Conservation (phyloP, 2,797 vertebrate genomes). For the Pelodytes ibericus region DNA sequence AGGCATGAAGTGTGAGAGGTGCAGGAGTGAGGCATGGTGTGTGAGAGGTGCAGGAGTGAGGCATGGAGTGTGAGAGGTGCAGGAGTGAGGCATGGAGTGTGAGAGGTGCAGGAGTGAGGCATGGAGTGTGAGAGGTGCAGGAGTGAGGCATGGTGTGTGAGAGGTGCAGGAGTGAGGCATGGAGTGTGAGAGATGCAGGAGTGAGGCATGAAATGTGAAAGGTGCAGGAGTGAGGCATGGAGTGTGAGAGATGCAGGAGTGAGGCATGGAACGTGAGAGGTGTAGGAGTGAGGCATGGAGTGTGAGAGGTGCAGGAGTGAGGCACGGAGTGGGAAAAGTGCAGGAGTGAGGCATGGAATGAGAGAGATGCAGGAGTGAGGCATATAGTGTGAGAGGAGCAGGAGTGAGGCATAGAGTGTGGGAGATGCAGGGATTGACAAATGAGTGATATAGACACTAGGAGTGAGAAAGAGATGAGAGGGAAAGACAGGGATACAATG, state of each 20-base stretch:
- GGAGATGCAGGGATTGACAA: not conserved
- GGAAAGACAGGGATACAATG: not conserved
- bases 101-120: too few species aligned
- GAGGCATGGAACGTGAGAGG: too few species aligned
- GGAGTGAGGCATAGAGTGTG: not conserved
- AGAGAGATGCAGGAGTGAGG: not conserved
- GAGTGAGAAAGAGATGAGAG: not conserved
- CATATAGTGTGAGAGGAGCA: too few species aligned
- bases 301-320: too few species aligned
- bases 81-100: too few species aligned
- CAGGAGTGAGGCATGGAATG: not conserved
- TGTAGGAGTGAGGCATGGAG: not conserved
- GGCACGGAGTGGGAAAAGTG: too few species aligned
- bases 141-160: not conserved
- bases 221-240: too few species aligned
- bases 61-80: too few species aligned
- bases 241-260: not conserved
- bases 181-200: not conserved
- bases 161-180: not conserved
- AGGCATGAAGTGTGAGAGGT: too few species aligned
- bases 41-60: too few species aligned
- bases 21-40: not conserved
- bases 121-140: too few species aligned
- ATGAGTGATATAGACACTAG: too few species aligned
- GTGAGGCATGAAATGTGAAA: not conserved